Conservation (phyloP, 2,888 invertebrate genomes). For the Chrysotoxum bicinctum region DNA sequence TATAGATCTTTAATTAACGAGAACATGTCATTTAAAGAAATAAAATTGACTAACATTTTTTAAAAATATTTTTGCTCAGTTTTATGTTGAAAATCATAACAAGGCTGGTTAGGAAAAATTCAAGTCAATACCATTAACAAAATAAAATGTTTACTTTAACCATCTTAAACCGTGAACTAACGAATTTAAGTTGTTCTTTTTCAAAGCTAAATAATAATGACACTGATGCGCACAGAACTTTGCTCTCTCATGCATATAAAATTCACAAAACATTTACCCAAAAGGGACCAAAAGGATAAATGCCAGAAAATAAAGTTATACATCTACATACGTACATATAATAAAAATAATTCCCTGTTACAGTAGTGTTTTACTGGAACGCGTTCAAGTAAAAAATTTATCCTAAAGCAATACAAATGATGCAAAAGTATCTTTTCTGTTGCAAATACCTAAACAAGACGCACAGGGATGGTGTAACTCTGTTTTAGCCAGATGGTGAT, state of each 20-base stretch:
- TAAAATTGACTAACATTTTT: too few species aligned
- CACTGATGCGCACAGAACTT: background rate
- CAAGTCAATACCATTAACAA: too few species aligned
- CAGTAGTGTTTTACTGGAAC: background rate
- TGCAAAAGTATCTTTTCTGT: background rate
- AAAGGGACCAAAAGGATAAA: background rate
- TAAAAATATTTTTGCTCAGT: too few species aligned
- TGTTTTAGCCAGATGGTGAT: background rate
- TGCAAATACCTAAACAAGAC: background rate
- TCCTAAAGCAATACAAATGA: background rate
- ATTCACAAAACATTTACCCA: background rate
- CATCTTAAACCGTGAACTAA: too few species aligned
- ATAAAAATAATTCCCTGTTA: background rate
- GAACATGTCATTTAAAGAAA: too few species aligned
- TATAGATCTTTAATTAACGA: too few species aligned
- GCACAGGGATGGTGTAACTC: background rate
- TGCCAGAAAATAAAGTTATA: background rate
- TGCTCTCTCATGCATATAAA: background rate
- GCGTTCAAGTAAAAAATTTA: background rate
- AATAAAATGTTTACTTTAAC: too few species aligned
- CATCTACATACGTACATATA: background rate
- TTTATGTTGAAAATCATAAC: too few species aligned
- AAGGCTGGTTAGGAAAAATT: too few species aligned
- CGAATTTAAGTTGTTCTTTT: background rate
- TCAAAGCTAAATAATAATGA: background rate